Base-by-base conservation (phyloP, 2,888 invertebrate genomes). In the Diloba caeruleocephala region DNA sequence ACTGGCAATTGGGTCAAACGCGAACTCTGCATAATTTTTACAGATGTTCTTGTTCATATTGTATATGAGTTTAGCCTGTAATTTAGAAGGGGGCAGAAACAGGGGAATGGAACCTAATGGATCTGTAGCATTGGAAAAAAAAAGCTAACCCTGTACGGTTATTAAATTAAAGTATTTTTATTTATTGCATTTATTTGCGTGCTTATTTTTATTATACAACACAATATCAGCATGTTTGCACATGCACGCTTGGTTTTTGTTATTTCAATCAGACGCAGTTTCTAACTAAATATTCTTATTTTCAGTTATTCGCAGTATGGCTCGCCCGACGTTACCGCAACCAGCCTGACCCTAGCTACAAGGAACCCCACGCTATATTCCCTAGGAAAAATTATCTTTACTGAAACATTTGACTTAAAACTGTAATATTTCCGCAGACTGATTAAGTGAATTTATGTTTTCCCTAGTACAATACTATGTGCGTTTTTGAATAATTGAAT, bases 261-360 rank as follows among this genome's bases (percentile, higher is more conserved):
- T 15, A 29, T 9, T 51, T 23, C 12, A 32, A 0, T 5, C 23
- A 10, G 33, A 25, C 12, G 13, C 2, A 31, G 4, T 31, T 26
- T 32, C 2, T 56, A 70, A 70, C 23, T 0, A 1, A 13, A 23
- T 8, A 12, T 31, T 55, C 32, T 42, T 55, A 48, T 59, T 94
- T 94, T 31, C 94, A 98, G 97, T 95, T 98, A 82, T 95, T 97
- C 85, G 97, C 97, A 81, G 96, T 97, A 74, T 95, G 97, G 90
- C 93, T 97, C 85, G 96, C 97, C 64, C 95, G 96, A 84, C 95
- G 95, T 74, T 97, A 96, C 90, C 95, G 97, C 82, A 97, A 97
- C 90, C 96, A 96, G 87, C 95, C 96, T 51, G 96, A 97, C 90
- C 96, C 97, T 53, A 94, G 94, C 79, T 95, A 96, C 87, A 95